phyloP scores from a whole-genome alignment of 2,113 vertebrate genomes.

The Coracopsis vasa region DNA sequence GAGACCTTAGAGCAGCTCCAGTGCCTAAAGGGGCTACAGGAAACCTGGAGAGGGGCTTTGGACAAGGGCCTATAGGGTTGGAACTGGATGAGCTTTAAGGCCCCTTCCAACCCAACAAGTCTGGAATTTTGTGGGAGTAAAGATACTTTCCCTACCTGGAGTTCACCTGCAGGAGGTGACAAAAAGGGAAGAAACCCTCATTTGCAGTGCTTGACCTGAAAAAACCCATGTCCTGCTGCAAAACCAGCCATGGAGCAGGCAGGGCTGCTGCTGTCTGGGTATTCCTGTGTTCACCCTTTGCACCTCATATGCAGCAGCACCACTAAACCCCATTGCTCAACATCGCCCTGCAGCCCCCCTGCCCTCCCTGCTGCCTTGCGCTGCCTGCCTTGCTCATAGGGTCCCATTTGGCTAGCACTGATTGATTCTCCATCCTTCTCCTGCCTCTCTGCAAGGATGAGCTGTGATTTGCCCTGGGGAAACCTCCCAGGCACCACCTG shows the following conservation, averaged over 20 bases:
- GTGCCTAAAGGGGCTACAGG: neutral
- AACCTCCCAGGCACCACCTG: neutral
- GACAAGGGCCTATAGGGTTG: neutral
- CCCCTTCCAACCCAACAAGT: neutral
- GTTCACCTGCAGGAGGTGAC: neutral
- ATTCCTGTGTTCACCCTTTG: fast-evolving
- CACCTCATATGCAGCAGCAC: neutral
- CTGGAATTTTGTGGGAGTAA: neutral
- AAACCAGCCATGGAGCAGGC: neutral
- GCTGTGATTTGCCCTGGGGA: fast-evolving
- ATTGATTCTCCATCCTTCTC: neutral
- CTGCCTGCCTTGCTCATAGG: neutral
- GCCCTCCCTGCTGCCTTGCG: neutral
- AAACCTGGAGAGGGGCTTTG: neutral
- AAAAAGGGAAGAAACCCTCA: neutral
- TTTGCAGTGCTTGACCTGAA: neutral
- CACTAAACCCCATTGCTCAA: neutral
- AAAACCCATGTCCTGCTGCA: neutral
- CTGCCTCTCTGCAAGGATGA: neutral
- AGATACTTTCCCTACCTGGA: neutral
- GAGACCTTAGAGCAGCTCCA: neutral
- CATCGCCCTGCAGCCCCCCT: neutral
- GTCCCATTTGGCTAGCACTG: fast-evolving
- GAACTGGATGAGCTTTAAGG: neutral
- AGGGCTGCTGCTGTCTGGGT: neutral